These are phyloP conservation scores for Scleropages formosus DNA, from an alignment of 2,797 vertebrate genomes.

Conservation along the genomic window DNA sequence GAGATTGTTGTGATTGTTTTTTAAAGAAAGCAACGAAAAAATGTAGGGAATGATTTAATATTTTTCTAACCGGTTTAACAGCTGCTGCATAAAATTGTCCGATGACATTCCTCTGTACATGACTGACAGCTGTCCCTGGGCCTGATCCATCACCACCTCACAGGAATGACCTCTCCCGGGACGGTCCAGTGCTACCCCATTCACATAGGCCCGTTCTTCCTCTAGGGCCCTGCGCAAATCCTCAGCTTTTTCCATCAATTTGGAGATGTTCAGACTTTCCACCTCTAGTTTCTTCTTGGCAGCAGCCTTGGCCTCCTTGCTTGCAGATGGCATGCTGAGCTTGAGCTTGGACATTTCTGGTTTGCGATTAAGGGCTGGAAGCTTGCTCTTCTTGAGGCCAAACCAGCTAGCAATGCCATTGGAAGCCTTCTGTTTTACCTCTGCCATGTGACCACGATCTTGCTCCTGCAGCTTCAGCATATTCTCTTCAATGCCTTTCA, in stretches of 20 bases:
- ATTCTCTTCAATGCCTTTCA: slow-evolving; percentile 97
- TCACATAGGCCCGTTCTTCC: slow-evolving; percentile 87
- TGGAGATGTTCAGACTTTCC: slow-evolving; percentile 92
- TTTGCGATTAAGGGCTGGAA: slow-evolving; percentile 86
- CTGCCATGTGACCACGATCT: slow-evolving; percentile 67
- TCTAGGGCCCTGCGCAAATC: slow-evolving; percentile 88
- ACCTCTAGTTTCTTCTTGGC: slow-evolving; percentile 78
- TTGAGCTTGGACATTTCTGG: slow-evolving; percentile 73
- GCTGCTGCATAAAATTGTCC: slow-evolving; percentile 95
- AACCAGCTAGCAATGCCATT: slow-evolving; percentile 96
- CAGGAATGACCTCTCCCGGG: slow-evolving; percentile 68
- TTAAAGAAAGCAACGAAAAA: slow-evolving; percentile 3
- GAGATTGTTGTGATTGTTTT: neutral
- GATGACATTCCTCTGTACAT: slow-evolving; percentile 88
- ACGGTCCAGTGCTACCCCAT: slow-evolving; percentile 72
- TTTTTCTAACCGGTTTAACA: slow-evolving; percentile 83
- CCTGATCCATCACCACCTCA: slow-evolving; percentile 75
- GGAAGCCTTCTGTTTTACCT: slow-evolving; percentile 84
- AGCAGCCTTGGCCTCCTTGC: slow-evolving; percentile 77
- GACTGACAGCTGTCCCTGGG: slow-evolving; percentile 80
- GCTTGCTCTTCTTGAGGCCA: slow-evolving; percentile 88
- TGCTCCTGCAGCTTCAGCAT: slow-evolving; percentile 87
- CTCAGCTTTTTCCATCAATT: slow-evolving; percentile 94
- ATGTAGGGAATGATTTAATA: neutral
- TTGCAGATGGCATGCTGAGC: slow-evolving; percentile 74